Evolutionary conservation across 2,113 vertebrate species (phyloP), one percentile per base, ranked within the genome.

Genomic region (Bufo bufo): DNA sequence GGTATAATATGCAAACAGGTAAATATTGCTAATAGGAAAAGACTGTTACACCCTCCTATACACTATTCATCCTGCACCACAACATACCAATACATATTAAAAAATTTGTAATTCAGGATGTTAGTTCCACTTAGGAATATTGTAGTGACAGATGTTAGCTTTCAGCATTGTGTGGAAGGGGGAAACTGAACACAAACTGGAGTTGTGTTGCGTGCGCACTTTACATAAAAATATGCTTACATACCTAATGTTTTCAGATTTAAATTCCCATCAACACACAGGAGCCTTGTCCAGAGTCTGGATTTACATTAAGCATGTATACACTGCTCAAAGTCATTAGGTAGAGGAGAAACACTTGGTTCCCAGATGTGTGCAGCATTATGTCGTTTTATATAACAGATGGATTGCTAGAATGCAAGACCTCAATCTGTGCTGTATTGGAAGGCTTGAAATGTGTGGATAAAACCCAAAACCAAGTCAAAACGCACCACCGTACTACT

Each of bases 271-370:
- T 81, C 65, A 69, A 43, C 50, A 87, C 86, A 87, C 78, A 87
- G 86, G 86, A 87, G 86, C 86, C 78, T 87, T 87, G 77, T 82
- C 82, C 65, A 72, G 63, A 59, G 66, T 54, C 33, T 82, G 63
- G 54, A 81, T 87, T 81, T 87, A 87, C 65, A 80, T 86, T 72
- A 81, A 12, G 77, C 86, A 72, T 87, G 86, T 87, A 87, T 87
- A 82, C 78, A 72, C 77, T 81, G 86, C 47, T 82, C 77, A 72
- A 54, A 87, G 63, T 71, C 65, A 87, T 87, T 87, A 87, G 85
- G 17, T 87, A 52, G 77, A 87, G 49, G 50, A 66, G 61, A 87
- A 87, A 87, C 77, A 87, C 86, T 87, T 87, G 86, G 86, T 50
- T 47, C 54, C 77, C 65, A 87, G 86, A 87, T 87, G 86, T 81